Conservation (phyloP, 2,888 invertebrate species). For the Chrysodeixis includens region DNA sequence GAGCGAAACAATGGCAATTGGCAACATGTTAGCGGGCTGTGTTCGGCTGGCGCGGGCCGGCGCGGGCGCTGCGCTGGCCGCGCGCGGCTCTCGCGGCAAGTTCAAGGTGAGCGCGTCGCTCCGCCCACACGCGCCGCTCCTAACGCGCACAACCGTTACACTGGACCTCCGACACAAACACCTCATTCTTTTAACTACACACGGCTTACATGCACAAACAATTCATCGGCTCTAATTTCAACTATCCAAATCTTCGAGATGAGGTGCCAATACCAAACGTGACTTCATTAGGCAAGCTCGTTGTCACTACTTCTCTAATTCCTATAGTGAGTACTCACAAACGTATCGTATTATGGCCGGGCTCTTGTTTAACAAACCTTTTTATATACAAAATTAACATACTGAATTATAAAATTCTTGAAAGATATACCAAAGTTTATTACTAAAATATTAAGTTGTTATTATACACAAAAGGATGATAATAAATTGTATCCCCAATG, state of each 20-base stretch:
- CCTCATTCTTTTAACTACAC: slow-evolving; percentile 72
- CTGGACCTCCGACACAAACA: slow-evolving; percentile 76
- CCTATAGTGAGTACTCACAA: slow-evolving; percentile 9
- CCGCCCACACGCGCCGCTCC: slow-evolving; percentile 85
- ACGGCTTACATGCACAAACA: slow-evolving; percentile 71
- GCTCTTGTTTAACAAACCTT: background rate
- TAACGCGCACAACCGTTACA: slow-evolving; percentile 83
- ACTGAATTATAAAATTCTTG: slow-evolving; percentile 2
- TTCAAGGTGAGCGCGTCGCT: slow-evolving; percentile 88
- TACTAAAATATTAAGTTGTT: slow-evolving; percentile 22
- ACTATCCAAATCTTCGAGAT: slow-evolving; percentile 57
- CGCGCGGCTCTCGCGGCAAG: slow-evolving; percentile 84
- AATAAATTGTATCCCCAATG: slow-evolving; percentile 43
- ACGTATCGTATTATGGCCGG: background rate
- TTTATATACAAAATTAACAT: slow-evolving; percentile 14
- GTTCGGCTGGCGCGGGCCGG: slow-evolving; percentile 32
- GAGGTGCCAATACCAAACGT: slow-evolving; percentile 66
- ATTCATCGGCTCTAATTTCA: slow-evolving; percentile 69
- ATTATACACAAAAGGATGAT: slow-evolving; percentile 40
- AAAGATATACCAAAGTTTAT: slow-evolving; percentile 9
- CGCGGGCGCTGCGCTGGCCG: slow-evolving; percentile 31
- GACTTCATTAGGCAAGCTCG: slow-evolving; percentile 49
- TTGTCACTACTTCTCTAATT: slow-evolving; percentile 13
- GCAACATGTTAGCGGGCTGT: slow-evolving; percentile 60
- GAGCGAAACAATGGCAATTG: slow-evolving; percentile 36